These are phyloP conservation scores for Drosophila parvula DNA, from an alignment of 1,140 invertebrate species.

Conservation along the genomic window DNA sequence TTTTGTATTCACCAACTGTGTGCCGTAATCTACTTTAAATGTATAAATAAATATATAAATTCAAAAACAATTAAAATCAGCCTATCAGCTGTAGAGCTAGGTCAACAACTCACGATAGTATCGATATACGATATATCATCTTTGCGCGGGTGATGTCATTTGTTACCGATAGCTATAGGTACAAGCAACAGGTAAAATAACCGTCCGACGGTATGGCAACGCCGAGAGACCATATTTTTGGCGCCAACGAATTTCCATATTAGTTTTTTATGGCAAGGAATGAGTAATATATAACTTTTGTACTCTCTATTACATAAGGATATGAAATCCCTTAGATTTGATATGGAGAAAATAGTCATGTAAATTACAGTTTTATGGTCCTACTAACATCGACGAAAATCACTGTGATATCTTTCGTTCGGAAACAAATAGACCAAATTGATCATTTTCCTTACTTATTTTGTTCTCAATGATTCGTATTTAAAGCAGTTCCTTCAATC, in stretches of 20 bases:
- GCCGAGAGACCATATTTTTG: neutral
- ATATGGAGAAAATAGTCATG: too few relatives aligned
- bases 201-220: neutral
- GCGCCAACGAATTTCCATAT: neutral
- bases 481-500: too few relatives aligned
- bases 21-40: neutral
- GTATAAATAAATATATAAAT: slow-evolving; percentile 10
- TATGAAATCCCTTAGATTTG: too few relatives aligned
- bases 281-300: too few relatives aligned
- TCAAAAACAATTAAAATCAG: neutral
- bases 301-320: neutral
- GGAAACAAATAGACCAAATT: too few relatives aligned
- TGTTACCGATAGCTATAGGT: neutral
- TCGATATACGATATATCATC: neutral
- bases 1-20: neutral
- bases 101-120: neutral
- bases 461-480: too few relatives aligned
- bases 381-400: too few relatives aligned
- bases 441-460: too few relatives aligned
- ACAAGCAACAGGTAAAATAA: too few relatives aligned
- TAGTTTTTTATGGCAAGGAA: neutral
- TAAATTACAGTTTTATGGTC: too few relatives aligned
- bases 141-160: neutral
- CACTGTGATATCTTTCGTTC: too few relatives aligned
- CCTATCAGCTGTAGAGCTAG: neutral